A percentile compares a stretch with the other conserved stretches of the same genome.
Evolutionary conservation across 2,888 invertebrate species (phyloP).

Genomic region (Ophraella communa): DNA sequence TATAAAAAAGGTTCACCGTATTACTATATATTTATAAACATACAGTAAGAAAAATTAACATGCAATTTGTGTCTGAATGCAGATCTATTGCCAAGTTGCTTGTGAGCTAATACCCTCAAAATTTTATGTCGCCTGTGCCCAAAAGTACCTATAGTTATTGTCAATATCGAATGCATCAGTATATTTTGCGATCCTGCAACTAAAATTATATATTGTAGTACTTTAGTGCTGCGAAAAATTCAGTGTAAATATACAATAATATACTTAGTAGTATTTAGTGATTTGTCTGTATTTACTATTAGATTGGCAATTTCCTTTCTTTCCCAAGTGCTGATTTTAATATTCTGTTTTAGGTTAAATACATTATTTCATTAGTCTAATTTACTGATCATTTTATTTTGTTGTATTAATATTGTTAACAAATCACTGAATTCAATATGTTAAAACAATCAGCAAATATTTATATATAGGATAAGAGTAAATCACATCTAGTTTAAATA

Average conservation of each 20-base stretch:
- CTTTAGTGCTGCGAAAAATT: background rate
- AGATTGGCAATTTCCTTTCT: background rate
- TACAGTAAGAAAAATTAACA: background rate
- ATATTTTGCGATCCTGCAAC: background rate
- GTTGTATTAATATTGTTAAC: too few relatives aligned
- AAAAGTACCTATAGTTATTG: background rate
- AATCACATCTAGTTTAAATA: too few relatives aligned
- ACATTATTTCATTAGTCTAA: too few relatives aligned
- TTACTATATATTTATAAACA: background rate
- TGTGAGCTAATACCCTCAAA: background rate
- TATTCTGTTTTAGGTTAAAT: too few relatives aligned
- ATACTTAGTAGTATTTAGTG: background rate
- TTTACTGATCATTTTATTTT: too few relatives aligned
- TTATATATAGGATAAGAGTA: too few relatives aligned
- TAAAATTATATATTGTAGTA: too few relatives aligned
- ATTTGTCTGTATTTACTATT: background rate
- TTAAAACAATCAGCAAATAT: too few relatives aligned
- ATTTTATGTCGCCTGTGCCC: background rate
- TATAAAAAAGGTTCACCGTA: too few relatives aligned
- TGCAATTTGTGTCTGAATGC: background rate
- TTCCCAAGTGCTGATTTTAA: background rate
- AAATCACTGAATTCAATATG: too few relatives aligned
- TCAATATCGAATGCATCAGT: background rate
- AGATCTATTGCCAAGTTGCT: background rate
- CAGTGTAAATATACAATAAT: background rate